These are phyloP conservation scores for Laothoe populi DNA, from an alignment of 2,888 invertebrate species.

Conservation along the genomic window DNA sequence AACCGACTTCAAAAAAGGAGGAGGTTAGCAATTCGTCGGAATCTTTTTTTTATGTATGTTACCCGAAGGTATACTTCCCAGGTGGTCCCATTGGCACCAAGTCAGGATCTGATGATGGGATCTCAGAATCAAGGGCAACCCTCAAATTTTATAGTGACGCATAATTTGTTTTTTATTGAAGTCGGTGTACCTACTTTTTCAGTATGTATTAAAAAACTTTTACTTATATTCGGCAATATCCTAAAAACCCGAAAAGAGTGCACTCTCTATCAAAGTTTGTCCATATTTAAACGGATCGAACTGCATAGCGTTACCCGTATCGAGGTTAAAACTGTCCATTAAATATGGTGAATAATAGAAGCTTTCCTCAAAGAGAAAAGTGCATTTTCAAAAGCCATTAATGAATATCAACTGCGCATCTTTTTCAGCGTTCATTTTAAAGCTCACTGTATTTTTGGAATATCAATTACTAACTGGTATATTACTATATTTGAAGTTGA, in stretches of 20 bases:
- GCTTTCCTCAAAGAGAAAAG: conserved; percentile 49
- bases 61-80: no score
- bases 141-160: no score
- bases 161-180: no score
- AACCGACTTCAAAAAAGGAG: no score
- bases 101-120: no score
- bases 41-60: no score
- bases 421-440: conserved; percentile 47
- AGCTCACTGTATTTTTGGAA: conserved; percentile 4
- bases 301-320: conserved; percentile 37
- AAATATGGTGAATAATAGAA: conserved; percentile 64
- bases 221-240: conserved; percentile 3
- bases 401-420: conserved; percentile 41
- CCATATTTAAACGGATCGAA: conserved; percentile 45
- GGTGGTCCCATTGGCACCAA: no score
- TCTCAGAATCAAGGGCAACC: no score
- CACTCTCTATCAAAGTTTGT: conserved; percentile 32
- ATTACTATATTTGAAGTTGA: no score
- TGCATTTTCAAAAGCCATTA: conserved; percentile 67
- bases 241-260: conserved; percentile 28
- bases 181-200: no score
- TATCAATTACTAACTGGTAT: conserved; percentile 46
- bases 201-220: no score
- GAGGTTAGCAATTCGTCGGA: no score
- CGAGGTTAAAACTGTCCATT: conserved; percentile 54